Conservation (phyloP, 2,113 vertebrate species). For the Origma solitaria region DNA sequence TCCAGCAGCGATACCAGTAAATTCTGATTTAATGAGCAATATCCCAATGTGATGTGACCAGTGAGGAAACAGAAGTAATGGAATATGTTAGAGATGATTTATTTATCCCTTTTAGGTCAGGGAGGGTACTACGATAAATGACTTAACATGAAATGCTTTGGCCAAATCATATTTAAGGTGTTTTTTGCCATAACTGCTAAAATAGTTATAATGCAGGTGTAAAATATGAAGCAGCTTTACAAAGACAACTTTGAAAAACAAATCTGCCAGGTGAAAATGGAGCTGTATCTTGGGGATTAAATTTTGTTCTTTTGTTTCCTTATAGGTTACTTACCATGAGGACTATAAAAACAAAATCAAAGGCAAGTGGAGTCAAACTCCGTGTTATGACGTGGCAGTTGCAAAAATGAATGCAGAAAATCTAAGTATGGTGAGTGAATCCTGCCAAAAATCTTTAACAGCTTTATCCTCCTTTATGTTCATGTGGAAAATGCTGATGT, state of each 20-base stretch:
- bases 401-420: slow-evolving; percentile 91
- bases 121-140: background rate
- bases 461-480: background rate
- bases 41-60: background rate
- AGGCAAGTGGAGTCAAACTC: slow-evolving; percentile 96
- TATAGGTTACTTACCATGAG: slow-evolving; percentile 87
- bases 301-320: background rate
- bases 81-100: background rate
- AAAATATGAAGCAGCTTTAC: background rate
- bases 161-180: background rate
- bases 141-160: background rate
- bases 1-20: background rate
- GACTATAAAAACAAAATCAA: slow-evolving; percentile 92
- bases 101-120: background rate
- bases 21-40: background rate
- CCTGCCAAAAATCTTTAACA: background rate
- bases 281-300: background rate
- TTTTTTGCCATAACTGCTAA: background rate
- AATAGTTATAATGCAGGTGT: background rate
- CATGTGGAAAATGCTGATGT: background rate
- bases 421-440: slow-evolving; percentile 82
- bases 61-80: background rate
- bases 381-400: slow-evolving; percentile 89
- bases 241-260: background rate
- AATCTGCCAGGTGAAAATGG: background rate